These are phyloP conservation scores for Drosophila takahashii DNA, from an alignment of 1,140 invertebrate genomes.

Conservation along the genomic window DNA sequence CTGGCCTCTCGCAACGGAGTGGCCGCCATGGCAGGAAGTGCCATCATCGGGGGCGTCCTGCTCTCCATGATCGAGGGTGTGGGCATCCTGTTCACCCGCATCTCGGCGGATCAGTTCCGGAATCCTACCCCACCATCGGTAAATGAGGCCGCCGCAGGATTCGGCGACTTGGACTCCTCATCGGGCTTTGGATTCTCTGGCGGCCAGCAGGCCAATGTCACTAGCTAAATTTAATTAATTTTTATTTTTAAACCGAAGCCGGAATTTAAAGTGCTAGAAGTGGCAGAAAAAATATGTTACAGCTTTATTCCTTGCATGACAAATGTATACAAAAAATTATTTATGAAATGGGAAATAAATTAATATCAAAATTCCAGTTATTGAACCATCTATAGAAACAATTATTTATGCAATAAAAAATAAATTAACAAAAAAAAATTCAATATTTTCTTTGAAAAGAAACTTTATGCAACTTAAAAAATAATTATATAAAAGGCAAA, in stretches of 20 bases:
- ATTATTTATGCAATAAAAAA: no score
- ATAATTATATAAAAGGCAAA: no score
- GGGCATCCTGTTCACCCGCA: conserved; percentile 95
- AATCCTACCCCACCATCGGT: conserved; percentile 85
- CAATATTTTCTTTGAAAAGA: no score
- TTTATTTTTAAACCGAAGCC: not conserved
- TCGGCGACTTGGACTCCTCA: conserved; percentile 7
- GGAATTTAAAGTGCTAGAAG: not conserved
- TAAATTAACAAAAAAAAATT: no score
- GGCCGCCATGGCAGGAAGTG: conserved; percentile 97
- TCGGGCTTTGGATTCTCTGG: conserved; percentile 8
- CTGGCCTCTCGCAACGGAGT: conserved; percentile 96
- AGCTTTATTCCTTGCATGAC: not conserved
- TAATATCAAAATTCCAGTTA: not conserved
- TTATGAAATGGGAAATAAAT: not conserved
- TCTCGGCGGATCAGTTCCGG: conserved; percentile 95
- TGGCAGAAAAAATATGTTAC: not conserved
- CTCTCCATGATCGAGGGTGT: conserved; percentile 99
- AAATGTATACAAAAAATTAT: not conserved
- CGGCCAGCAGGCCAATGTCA: conserved; percentile 9
- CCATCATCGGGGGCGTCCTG: conserved; percentile 96
- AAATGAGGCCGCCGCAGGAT: conserved; percentile 3
- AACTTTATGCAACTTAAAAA: no score
- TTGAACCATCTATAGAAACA: not conserved
- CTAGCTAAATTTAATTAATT: conserved; percentile 9